Base-by-base conservation (phyloP, 2,888 invertebrate species). In the Tupiocoris notatus region DNA sequence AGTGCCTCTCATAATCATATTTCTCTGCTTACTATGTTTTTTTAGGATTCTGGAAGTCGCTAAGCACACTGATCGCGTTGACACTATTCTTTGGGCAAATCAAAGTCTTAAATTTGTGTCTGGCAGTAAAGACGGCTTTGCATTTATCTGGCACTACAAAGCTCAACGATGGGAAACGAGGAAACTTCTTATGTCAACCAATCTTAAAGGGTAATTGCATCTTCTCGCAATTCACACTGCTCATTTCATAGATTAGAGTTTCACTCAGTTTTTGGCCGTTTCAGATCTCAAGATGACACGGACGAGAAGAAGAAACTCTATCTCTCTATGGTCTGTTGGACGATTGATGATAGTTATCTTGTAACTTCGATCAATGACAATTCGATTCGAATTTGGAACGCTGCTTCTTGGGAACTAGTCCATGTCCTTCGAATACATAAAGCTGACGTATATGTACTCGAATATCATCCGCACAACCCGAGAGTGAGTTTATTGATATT, bases 271-370 rank as follows among this genome's bases (percentile, higher is more conserved):
- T 39, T 39, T n/a, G n/a, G 39, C 39, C 39, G 39, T 39, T 39
- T n/a, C 39, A 79, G 80, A 20, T 71, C 67, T 21, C 77, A 78
- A 24, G 76, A 68, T 22, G 74, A 71, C 21, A 79, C 79, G 24
- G 80, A 80, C 25, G 79, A 80, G 61, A 73, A 58, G 56, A 79
- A 80, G 80, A 89, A 90, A 82, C 83, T 89, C 9, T 90, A 92
- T 86, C 96, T 98, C 16, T 96, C 96, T 0, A 98, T 98, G 96
- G 96, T 98, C 3, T 92, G 92, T 77, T 99, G 98, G 98, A 94
- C 93, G 83, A 87, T 88, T 78, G 93, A 94, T 77, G 98, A 99
- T 84, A 88, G 89, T 59, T 91, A 89, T 84, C 91, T 94, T 24
- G 89, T 98, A 68, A 98, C 97, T 0, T 96, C 98, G 0, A 95